These are phyloP conservation scores for Aphidoletes aphidimyza DNA, from an alignment of 2,888 invertebrate species.

Conservation along the genomic window DNA sequence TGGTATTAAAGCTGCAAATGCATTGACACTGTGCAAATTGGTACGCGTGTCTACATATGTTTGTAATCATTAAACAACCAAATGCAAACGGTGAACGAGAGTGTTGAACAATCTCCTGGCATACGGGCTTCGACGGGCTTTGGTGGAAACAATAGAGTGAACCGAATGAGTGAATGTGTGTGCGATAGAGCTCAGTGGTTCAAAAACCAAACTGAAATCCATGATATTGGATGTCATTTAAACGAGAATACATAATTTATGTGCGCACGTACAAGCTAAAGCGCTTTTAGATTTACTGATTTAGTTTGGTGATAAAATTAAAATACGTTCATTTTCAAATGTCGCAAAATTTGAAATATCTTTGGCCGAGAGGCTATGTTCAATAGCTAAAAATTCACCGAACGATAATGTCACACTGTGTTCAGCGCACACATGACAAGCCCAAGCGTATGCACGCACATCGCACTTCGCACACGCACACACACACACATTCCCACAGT, in stretches of 20 bases:
- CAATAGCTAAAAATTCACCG: not conserved
- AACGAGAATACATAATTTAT: conserved; percentile 49
- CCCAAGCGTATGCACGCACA: not conserved
- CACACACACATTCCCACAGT: too few species aligned
- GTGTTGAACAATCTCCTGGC: not conserved
- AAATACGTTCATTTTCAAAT: conserved; percentile 39
- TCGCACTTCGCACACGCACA: too few species aligned
- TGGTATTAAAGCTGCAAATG: conserved; percentile 7
- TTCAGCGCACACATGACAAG: not conserved
- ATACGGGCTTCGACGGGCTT: too few species aligned
- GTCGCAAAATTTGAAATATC: conserved; percentile 44
- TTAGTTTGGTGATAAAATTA: conserved; percentile 49
- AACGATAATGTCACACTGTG: conserved; percentile 20
- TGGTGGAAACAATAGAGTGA: too few species aligned
- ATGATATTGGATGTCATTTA: conserved; percentile 50
- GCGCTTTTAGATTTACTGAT: conserved; percentile 44
- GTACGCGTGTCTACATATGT: conserved; percentile 49
- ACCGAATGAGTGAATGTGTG: too few species aligned
- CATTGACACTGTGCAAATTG: conserved; percentile 38
- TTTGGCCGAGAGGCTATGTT: not conserved
- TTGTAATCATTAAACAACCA: conserved; percentile 32
- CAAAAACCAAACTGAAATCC: not conserved
- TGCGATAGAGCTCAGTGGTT: too few species aligned
- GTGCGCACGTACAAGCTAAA: conserved; percentile 9
- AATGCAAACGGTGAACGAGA: not conserved